Evolutionary conservation across 2,888 invertebrate species (phyloP).

Genomic region (Cantharis rustica): DNA sequence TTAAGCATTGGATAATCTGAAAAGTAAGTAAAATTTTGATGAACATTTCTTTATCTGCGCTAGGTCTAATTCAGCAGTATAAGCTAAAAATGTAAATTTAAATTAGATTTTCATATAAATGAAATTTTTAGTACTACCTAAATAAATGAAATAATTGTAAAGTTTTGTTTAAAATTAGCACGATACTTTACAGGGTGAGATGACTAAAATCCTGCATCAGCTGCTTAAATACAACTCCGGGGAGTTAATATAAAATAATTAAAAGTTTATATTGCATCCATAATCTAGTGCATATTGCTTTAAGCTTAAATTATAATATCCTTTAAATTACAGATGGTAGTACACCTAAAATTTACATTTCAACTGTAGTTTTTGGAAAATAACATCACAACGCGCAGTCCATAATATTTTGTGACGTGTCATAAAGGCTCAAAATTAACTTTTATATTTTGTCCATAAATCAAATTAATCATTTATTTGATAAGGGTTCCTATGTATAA

Average conservation of each 20-base stretch:
- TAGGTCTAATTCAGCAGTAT: neutral
- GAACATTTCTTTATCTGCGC: conserved; percentile 4
- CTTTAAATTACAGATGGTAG: neutral
- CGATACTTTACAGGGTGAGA: neutral
- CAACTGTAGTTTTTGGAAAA: no score
- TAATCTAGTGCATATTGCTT: neutral
- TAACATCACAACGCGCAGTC: neutral
- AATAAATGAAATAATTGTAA: neutral
- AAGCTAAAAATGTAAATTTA: conserved; percentile 3
- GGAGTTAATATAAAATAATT: neutral
- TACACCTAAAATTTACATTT: no score
- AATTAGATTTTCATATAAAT: neutral
- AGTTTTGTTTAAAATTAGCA: neutral
- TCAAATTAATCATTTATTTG: neutral
- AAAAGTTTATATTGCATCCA: neutral
- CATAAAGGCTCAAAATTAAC: neutral
- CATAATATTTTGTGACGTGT: neutral
- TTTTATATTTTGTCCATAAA: neutral
- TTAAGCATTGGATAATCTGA: neutral
- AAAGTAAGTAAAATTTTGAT: conserved; percentile 5
- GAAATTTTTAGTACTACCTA: neutral
- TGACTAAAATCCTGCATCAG: neutral
- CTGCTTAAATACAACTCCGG: no score
- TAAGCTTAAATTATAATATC: neutral
- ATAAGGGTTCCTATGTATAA: neutral